These are phyloP conservation scores for Cephus spinipes DNA, from an alignment of 2,888 invertebrate species.

Conservation along the genomic window DNA sequence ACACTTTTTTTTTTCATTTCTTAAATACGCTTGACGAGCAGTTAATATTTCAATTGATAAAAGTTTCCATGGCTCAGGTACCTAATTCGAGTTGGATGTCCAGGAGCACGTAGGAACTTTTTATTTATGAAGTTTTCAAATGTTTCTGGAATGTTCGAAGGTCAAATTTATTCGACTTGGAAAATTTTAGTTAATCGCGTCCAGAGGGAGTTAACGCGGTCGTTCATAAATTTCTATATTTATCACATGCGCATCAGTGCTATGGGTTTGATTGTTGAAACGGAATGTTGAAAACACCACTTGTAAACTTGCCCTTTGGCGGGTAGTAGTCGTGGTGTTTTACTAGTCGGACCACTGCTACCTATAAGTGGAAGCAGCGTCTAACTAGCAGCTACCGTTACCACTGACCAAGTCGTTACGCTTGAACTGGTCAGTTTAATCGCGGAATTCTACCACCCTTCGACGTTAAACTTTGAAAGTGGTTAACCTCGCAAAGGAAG, in stretches of 20 bases:
- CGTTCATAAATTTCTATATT: too few species aligned
- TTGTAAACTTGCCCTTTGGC: neutral
- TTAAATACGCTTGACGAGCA: too few species aligned
- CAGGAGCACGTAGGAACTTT: too few species aligned
- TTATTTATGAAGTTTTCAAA: too few species aligned
- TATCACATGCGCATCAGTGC: neutral
- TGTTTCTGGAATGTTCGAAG: neutral
- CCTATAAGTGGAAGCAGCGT: neutral
- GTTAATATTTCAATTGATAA: neutral
- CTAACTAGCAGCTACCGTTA: neutral
- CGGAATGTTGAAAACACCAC: neutral
- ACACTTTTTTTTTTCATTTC: too few species aligned
- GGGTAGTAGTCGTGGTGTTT: neutral
- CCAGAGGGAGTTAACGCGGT: neutral
- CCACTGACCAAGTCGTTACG: neutral
- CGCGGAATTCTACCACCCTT: conserved; percentile 19
- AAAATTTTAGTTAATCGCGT: neutral
- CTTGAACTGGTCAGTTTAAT: conserved; percentile 19
- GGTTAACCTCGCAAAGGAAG: conserved; percentile 24
- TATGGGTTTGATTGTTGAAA: neutral
- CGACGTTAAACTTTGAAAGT: conserved; percentile 27
- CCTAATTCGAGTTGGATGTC: too few species aligned
- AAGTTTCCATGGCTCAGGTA: too few species aligned
- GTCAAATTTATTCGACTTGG: neutral
- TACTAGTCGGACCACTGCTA: neutral